Base-by-base conservation (phyloP, 2,888 invertebrate genomes). In the Phragmatobia fuliginosa region DNA sequence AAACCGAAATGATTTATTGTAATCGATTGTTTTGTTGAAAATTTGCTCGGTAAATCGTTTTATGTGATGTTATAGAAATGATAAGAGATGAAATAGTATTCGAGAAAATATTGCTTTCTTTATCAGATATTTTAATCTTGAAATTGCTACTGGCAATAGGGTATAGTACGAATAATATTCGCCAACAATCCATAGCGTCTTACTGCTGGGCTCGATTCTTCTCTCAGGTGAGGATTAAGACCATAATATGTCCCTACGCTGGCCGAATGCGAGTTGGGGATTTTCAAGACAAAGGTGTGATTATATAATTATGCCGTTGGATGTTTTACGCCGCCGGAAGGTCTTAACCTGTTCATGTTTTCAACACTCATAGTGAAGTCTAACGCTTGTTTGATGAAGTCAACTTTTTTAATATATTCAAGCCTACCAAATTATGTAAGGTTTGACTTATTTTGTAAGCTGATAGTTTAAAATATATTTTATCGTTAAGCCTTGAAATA, bases 31-130 rank as follows among this genome's bases (percentile, higher is more conserved):
- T 72, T 56, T 75, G 78, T 78, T 49, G 32, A 75, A 78, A 82
- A 85, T 85, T 80, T 85, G 84, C 78, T 81, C 75, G 79, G 78
- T 73, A 77, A 82, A 85, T 78, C 80, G 78, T 83, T 87, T 83
- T 82, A 83, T 85, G 74, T 73, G 79, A 77, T 75, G 79, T 79
- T 80, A 82, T 82, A 82, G 84, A 85, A 81, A 78, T 81, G 82
- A 83, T 85, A 85, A 79, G 79, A 77, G 62, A 21, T 71, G 73
- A 78, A 16, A 67, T 70, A 65, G 67, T 56, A 52, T 66, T 56
- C 56, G 65, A 25, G 56, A 21, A 67, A 70, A 56, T 71, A 52
- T 59, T 56, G 31, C 21, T 71, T n/a, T 2, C 21, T 11, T 45
- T 62, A 7, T 38, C n/a, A 28, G 28, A 28, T 28, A 25, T 38